Evolutionary conservation across 2,888 invertebrate genomes (phyloP), one percentile per base, ranked within the genome.

Genomic region (Dasysyrphus tricinctus): DNA sequence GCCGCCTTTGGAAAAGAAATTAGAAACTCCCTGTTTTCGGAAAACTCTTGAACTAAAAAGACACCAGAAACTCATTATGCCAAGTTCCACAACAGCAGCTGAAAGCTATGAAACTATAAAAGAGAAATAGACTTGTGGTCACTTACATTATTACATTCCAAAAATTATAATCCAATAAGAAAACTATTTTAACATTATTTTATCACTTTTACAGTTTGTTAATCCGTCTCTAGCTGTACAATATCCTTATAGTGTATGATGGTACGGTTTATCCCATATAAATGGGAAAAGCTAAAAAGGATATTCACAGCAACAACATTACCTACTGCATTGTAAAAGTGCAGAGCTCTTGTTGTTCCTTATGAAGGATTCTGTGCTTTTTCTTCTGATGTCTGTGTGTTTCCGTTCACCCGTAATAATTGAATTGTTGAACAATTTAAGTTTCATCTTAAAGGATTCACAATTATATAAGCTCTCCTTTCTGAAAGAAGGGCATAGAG

Each of bases 181-280:
- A 85, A 85, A 85, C 81, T 81, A 85, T 85, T 85, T 85, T 77
- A 84, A 84, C 80, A 85, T 85, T 85, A 85, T 85, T 85, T 72
- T 85, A 80, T 80, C 80, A 80, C 84, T 85, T 73, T 85, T 77
- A 80, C 69, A 81, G 73, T 85, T 81, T 81, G 85, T 85, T 78
- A 78, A 78, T 81, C 61, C 73, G 44, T 37, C 63, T 37, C 56
- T 49, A 44, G 59, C 44, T 54, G 11, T 54, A 34, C 39, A 59
- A 39, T 19, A 67, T 67, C 74, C 57, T 32, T 67, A 32, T 3
- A 49, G 19, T 47, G 3, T 9, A 16, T n/a, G n/a, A n/a, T 8
- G 16, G 14, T 19, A 34, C 44, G 11, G 14, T 11, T 42, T 19
- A 12, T 57, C 4, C 34, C 24, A 24, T 24, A 24, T 56, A 16